Percentiles rank a stretch among this genome's conserved stretches.
These are phyloP conservation scores for Lampris megalopsis DNA, from an alignment of 2,113 vertebrate species.

Conservation along the genomic window DNA sequence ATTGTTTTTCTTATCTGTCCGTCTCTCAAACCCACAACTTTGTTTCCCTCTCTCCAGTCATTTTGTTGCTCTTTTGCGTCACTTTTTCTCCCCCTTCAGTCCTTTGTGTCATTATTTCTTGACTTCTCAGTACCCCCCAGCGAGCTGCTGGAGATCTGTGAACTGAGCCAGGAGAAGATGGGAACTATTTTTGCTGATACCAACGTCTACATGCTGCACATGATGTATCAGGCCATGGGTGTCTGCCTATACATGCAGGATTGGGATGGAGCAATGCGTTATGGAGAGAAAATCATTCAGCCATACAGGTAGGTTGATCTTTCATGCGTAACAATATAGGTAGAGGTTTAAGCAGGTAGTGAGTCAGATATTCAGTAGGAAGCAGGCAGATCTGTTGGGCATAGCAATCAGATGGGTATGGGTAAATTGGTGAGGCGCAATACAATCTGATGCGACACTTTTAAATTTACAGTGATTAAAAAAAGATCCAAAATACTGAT, in stretches of 20 bases:
- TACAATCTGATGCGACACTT: no score
- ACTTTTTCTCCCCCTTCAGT: background rate
- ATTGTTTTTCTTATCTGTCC: background rate
- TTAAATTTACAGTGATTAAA: no score
- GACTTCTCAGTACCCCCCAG: constrained; percentile 87
- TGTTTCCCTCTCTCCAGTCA: background rate
- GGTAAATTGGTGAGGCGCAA: no score
- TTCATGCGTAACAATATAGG: background rate
- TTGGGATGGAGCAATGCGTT: constrained; percentile 94
- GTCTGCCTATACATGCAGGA: constrained; percentile 97
- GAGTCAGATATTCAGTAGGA: no score
- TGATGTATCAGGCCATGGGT: constrained; percentile 99
- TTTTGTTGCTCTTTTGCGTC: background rate
- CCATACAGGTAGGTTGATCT: constrained; percentile 77
- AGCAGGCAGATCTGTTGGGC: no score
- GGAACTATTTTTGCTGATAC: constrained; percentile 91
- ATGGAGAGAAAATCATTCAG: constrained; percentile 90
- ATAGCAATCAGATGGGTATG: no score
- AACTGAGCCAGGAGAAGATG: constrained; percentile 97
- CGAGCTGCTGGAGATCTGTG: constrained; percentile 96
- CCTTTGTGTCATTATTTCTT: constrained; percentile 79
- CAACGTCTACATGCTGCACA: constrained; percentile 97
- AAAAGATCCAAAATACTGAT: no score
- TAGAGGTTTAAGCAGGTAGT: no score
- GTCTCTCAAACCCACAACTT: background rate